phyloP scores from a whole-genome alignment of 2,888 invertebrate genomes.

The Diaperis boleti region DNA sequence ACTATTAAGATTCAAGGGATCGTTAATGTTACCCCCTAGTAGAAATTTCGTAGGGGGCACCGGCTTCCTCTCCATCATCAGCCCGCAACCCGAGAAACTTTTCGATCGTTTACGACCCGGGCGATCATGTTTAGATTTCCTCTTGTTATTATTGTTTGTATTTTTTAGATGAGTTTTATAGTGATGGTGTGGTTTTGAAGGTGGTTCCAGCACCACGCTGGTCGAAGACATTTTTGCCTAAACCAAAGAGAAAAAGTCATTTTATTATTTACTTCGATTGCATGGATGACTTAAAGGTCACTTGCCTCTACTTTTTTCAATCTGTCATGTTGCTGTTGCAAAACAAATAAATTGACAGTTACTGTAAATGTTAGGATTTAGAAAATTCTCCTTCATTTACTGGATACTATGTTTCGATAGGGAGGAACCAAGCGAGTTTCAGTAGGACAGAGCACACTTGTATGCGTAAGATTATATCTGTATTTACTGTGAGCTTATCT shows the following conservation, averaged over 20 bases:
- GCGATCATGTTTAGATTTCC: conserved; percentile 65
- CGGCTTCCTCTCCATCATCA: conserved; percentile 73
- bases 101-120: conserved; percentile 76
- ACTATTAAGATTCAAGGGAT: conserved; percentile 94
- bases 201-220: conserved; percentile 63
- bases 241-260: neutral
- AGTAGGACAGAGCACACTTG: too few species aligned
- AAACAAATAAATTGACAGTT: too few species aligned
- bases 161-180: conserved; percentile 44
- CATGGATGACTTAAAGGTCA: too few species aligned
- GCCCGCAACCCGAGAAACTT: conserved; percentile 72
- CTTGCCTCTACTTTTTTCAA: too few species aligned
- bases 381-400: too few species aligned
- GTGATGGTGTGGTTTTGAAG: conserved; percentile 57
- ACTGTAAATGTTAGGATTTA: too few species aligned
- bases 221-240: conserved; percentile 65
- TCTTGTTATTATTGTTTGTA: conserved; percentile 47
- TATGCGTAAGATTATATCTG: too few species aligned
- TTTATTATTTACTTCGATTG: too few species aligned
- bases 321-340: too few species aligned
- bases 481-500: too few species aligned
- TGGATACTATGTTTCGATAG: too few species aligned
- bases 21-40: conserved; percentile 94
- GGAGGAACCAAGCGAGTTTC: too few species aligned
- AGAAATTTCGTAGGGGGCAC: conserved; percentile 94